Evolutionary conservation across 2,797 vertebrate genomes (phyloP), one percentile per base, ranked within the genome.

Genomic region (Crax fasciolata): DNA sequence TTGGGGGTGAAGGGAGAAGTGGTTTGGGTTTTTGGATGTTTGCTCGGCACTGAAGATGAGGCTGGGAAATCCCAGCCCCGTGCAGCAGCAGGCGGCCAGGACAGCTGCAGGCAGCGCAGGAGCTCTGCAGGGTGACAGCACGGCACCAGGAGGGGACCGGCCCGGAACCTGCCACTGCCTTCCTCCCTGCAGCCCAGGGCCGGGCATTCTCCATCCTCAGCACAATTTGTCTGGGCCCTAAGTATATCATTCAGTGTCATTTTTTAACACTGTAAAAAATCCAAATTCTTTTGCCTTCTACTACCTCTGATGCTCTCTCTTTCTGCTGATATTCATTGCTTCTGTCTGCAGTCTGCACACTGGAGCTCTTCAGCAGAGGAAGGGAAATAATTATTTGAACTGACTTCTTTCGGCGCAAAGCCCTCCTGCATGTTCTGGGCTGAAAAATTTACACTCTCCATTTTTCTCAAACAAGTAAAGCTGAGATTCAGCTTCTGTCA

Each of bases 361-460:
- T 5, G 28, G 55, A 84, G 52, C 15, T 73, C 61, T 55, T 16
- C 9, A 46, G 66, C 55, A 86, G 81, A 82, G 89, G 71, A 70
- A 80, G 19, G 49, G 72, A 83, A 49, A 14, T 11, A 16, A 91
- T 28, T 17, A 24, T 38, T 32, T 74, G 16, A 76, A 84, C 16
- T 49, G 83, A 54, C 5, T 78, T 48, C 48, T 54, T 78, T 57
- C 23, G 41, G 85, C 8, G 32, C 57, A 75, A 80, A 91, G 35
- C 49, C 6, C 11, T 71, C 59, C 88, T 62, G 66, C 10, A 59
- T 72, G 63, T 90, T 89, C 58, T 70, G 58, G 41, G 62, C 66
- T 90, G 92, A 75, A 90, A 85, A 81, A 82, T 14, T 59, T 13
- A 61, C 20, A 66, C 72, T 88, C 86, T 77, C 76, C 39, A 23